These are phyloP conservation scores for Circaetus cinerascens DNA, from an alignment of 2,113 vertebrate species.

Conservation along the genomic window DNA sequence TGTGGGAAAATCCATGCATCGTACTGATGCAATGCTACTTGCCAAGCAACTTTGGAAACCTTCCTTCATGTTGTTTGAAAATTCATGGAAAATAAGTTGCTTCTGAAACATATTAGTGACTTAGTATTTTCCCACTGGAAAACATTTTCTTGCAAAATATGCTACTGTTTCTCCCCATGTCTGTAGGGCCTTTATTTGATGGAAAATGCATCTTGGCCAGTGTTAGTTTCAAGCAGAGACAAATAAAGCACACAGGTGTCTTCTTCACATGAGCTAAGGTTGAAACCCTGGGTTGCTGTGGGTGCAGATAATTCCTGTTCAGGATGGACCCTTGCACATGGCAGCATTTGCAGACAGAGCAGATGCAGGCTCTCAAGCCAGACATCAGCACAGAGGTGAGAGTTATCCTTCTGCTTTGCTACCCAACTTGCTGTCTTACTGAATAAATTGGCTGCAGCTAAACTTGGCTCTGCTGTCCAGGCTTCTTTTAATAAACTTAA, in stretches of 20 bases:
- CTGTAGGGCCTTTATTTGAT: background rate
- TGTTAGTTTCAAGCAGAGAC: background rate
- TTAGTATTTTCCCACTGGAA: background rate
- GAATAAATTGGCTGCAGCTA: background rate
- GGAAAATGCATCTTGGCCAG: background rate
- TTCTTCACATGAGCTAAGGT: background rate
- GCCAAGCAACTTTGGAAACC: background rate
- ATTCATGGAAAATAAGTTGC: background rate
- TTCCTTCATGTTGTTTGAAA: background rate
- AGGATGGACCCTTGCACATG: background rate
- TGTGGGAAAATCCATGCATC: background rate
- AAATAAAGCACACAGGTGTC: background rate
- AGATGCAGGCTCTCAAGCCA: background rate
- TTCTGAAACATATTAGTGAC: background rate
- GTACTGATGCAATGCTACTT: background rate
- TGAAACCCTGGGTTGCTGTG: background rate
- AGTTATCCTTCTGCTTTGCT: background rate
- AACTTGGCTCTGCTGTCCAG: constrained; percentile 7
- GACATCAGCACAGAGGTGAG: background rate
- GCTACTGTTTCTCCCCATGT: background rate
- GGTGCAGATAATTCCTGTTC: background rate
- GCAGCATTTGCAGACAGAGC: background rate
- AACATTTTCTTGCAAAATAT: background rate
- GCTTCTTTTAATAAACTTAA: constrained; percentile 46
- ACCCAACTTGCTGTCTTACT: background rate